These are phyloP conservation scores for Drosophila santomea DNA, from an alignment of 1,140 invertebrate genomes.

Conservation along the genomic window DNA sequence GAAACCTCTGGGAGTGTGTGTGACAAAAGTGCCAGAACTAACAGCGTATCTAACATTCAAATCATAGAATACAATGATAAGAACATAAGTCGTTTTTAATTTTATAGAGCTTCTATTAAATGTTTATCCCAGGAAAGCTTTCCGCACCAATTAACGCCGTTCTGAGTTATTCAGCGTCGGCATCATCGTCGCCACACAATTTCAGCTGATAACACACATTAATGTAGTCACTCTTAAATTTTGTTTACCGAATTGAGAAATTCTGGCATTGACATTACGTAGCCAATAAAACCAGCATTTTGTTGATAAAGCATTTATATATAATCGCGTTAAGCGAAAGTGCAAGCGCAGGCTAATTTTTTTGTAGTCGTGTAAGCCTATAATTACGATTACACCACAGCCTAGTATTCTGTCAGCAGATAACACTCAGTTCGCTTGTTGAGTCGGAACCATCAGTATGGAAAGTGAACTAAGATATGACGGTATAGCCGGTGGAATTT, in stretches of 20 bases:
- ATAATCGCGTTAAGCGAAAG: slow-evolving; percentile 10
- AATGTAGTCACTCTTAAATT: slow-evolving; percentile 6
- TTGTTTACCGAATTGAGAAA: slow-evolving; percentile 19
- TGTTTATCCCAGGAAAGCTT: slow-evolving; percentile 5
- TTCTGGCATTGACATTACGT: slow-evolving; percentile 54
- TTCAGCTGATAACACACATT: slow-evolving; percentile 42
- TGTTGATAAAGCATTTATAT: slow-evolving; percentile 46
- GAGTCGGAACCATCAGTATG: slow-evolving; percentile 14
- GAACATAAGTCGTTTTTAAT: not conserved
- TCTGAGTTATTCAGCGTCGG: not conserved
- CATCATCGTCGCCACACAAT: not conserved
- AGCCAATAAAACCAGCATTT: slow-evolving; percentile 21
- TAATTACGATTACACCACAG: slow-evolving; percentile 46
- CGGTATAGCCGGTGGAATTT: not conserved
- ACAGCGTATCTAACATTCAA: too few species aligned
- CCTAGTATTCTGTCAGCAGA: slow-evolving; percentile 41
- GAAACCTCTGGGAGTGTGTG: too few species aligned
- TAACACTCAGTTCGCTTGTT: slow-evolving; percentile 29
- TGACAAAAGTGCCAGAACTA: not conserved
- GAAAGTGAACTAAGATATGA: slow-evolving; percentile 44
- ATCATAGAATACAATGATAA: too few species aligned
- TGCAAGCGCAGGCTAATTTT: slow-evolving; percentile 7
- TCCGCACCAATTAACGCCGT: not conserved
- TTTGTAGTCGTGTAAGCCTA: slow-evolving; percentile 31
- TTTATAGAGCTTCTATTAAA: slow-evolving; percentile 3